A percentile compares a stretch with the other conserved stretches of the same genome.
phyloP scores from a whole-genome alignment of 53 echinoderm and acorn worm species.

The Echinarachnius parma region DNA sequence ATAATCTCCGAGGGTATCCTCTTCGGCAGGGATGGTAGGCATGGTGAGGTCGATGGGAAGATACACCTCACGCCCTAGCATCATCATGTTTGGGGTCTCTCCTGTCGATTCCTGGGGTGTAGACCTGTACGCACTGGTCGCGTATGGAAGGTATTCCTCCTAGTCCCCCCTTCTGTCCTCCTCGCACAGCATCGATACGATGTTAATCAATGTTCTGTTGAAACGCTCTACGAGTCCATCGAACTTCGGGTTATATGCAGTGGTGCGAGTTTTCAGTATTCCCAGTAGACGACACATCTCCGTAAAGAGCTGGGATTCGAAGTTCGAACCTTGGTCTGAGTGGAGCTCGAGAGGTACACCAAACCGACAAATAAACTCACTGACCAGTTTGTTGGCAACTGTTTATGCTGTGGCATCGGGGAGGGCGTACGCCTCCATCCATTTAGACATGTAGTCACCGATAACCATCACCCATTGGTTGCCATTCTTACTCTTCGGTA shows the following conservation, averaged over 20 bases:
- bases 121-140: constrained; percentile 47
- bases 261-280: not conserved
- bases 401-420: constrained; percentile 14
- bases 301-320: constrained; percentile 2
- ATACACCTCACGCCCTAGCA: constrained; percentile 42
- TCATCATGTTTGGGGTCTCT: constrained; percentile 48
- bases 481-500: constrained; percentile 2
- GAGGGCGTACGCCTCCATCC: constrained; percentile 32
- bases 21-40: too few species aligned
- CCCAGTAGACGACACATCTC: constrained; percentile 2
- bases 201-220: constrained; percentile 10
- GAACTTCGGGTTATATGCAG: constrained; percentile 3
- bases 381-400: not conserved
- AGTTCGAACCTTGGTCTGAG: constrained; percentile 16
- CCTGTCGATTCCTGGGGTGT: constrained; percentile 60
- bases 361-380: constrained; percentile 12
- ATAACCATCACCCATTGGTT: constrained; percentile 17
- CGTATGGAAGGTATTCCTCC: constrained; percentile 47
- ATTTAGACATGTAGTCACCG: not conserved
- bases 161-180: constrained; percentile 16
- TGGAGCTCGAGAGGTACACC: constrained; percentile 12
- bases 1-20: too few species aligned
- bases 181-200: not conserved
- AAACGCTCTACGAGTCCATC: constrained; percentile 18
- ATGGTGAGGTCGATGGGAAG: constrained; percentile 56